Percentiles rank a stretch among this genome's conserved stretches.
Conservation (phyloP, 2,888 invertebrate genomes). For the Agrilus biguttatus region DNA sequence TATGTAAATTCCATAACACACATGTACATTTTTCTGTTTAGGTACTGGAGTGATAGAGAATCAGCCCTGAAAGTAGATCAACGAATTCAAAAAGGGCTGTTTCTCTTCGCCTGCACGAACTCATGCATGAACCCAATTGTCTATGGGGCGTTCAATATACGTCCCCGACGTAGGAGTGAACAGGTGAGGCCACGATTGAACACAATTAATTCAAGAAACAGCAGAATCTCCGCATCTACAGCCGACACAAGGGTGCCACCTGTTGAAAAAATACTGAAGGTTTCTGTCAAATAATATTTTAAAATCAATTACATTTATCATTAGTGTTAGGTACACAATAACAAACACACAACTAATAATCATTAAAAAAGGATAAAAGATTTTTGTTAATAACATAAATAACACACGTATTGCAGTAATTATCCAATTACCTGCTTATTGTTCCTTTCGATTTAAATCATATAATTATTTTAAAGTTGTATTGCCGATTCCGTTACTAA, state of each 20-base stretch:
- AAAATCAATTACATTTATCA: no score
- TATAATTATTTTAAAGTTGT: no score
- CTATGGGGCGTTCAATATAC: slow-evolving; percentile 77
- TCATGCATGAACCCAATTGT: slow-evolving; percentile 95
- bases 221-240: slow-evolving; percentile 17
- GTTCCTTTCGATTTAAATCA: no score
- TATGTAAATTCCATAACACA: no score
- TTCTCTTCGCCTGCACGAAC: slow-evolving; percentile 91
- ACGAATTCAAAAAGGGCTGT: slow-evolving; percentile 69
- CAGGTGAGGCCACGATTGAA: slow-evolving; percentile 30
- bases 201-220: slow-evolving; percentile 14
- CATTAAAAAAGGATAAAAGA: no score
- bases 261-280: slow-evolving; percentile 22
- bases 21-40: slow-evolving; percentile 20
- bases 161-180: slow-evolving; percentile 30
- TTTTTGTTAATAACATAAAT: no score
- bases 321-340: no score
- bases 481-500: no score
- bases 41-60: slow-evolving; percentile 70
- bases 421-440: no score
- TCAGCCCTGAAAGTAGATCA: slow-evolving; percentile 57
- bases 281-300: slow-evolving; percentile 9
- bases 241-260: slow-evolving; percentile 24
- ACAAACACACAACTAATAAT: no score
- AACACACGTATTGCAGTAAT: no score